Evolutionary conservation across 2,113 vertebrate species (phyloP).

Genomic region (Onychorhynchus coronatus): DNA sequence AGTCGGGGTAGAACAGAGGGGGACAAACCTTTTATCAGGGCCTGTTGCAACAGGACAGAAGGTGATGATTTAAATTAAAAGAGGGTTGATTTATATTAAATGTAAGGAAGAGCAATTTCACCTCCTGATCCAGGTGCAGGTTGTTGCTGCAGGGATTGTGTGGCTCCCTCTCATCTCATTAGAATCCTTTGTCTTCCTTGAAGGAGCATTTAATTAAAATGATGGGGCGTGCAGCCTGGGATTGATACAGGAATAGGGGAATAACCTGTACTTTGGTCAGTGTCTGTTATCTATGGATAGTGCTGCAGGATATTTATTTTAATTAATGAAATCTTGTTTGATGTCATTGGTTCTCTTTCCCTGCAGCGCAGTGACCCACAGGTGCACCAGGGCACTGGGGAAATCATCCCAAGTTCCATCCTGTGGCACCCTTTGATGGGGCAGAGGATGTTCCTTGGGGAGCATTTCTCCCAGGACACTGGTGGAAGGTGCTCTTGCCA

Average conservation of each 20-base stretch:
- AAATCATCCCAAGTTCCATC: not conserved
- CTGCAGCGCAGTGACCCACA: not conserved
- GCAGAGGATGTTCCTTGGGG: not conserved
- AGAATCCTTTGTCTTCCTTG: not conserved
- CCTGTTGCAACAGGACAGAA: not conserved
- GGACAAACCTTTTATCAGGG: not conserved
- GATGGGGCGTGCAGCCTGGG: not conserved
- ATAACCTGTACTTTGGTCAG: fast-evolving
- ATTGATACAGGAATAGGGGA: not conserved
- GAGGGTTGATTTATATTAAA: not conserved
- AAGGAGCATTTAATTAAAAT: fast-evolving
- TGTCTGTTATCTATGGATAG: fast-evolving
- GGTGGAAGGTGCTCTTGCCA: not conserved
- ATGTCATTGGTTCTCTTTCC: not conserved
- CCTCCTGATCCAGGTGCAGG: fast-evolving
- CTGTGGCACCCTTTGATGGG: not conserved
- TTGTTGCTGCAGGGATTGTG: not conserved
- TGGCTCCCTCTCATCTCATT: fast-evolving
- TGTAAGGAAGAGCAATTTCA: not conserved
- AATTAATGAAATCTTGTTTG: not conserved
- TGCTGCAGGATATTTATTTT: not conserved
- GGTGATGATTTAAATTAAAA: not conserved
- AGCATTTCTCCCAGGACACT: fast-evolving
- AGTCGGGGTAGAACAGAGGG: not conserved
- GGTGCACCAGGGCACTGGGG: not conserved